phyloP scores from a whole-genome alignment of 2,888 invertebrate genomes.

The Trisateles emortualis region DNA sequence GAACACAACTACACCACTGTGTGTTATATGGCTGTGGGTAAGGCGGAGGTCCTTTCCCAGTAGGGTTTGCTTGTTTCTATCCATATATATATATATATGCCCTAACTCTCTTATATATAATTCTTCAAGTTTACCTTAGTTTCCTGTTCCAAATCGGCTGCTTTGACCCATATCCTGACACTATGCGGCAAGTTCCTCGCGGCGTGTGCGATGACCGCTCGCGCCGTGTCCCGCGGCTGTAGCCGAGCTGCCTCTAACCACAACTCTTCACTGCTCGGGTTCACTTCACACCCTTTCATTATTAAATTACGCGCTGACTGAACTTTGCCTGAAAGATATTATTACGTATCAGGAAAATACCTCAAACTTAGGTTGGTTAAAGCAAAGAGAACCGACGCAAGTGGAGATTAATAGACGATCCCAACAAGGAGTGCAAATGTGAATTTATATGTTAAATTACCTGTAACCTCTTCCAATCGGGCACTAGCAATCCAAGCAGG shows the following conservation, averaged over 20 bases:
- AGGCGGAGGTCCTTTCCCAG: too few relatives aligned
- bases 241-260: conserved; percentile 99
- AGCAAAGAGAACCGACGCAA: too few relatives aligned
- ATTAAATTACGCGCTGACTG: conserved; percentile 98
- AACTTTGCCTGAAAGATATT: conserved; percentile 88
- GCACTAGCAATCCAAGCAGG: conserved; percentile 99
- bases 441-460: conserved; percentile 68
- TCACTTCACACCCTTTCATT: conserved; percentile 99
- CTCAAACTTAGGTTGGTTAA: too few relatives aligned
- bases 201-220: conserved; percentile 98
- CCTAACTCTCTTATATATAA: too few relatives aligned
- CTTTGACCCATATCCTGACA: conserved; percentile 99
- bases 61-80: background rate
- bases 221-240: conserved; percentile 97
- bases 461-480: conserved; percentile 98
- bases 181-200: conserved; percentile 98
- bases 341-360: too few relatives aligned
- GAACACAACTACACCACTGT: too few relatives aligned
- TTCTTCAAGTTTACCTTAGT: conserved; percentile 90
- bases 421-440: too few relatives aligned
- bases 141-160: conserved; percentile 97
- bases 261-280: conserved; percentile 98
- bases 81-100: too few relatives aligned
- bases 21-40: too few relatives aligned
- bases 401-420: too few relatives aligned